These are phyloP conservation scores for Picus viridis DNA, from an alignment of 2,797 vertebrate genomes.

Conservation along the genomic window DNA sequence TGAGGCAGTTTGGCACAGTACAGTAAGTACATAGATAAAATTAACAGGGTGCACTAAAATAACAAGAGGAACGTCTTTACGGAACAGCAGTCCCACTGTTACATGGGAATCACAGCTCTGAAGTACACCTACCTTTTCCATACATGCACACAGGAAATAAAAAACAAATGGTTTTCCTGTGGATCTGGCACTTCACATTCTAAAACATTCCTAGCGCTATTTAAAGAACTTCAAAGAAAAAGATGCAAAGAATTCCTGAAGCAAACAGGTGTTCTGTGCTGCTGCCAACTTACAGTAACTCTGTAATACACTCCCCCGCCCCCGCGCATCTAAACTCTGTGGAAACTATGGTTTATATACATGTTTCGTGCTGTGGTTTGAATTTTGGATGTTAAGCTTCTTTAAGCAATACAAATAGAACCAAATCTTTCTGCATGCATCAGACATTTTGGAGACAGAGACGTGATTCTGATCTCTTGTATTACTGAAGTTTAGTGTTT, in stretches of 20 bases:
- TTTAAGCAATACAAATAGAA: background rate
- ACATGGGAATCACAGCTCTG: background rate
- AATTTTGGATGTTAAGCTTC: background rate
- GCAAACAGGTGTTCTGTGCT: background rate
- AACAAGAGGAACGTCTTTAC: background rate
- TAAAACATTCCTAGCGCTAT: background rate
- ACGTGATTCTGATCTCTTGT: accelerated
- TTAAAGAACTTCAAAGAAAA: background rate
- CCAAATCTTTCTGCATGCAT: background rate
- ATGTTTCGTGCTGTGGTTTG: background rate
- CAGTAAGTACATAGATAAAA: background rate
- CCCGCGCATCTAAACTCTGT: accelerated
- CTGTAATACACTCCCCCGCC: background rate
- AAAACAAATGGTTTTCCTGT: background rate
- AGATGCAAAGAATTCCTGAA: background rate
- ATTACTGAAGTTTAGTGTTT: background rate
- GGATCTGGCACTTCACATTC: background rate
- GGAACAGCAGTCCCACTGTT: background rate
- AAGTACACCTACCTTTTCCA: background rate
- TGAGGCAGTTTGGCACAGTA: constrained; percentile 21
- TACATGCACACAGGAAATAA: background rate
- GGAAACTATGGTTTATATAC: background rate
- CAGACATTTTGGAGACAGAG: background rate
- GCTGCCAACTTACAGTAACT: background rate
- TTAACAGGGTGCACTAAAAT: constrained; percentile 17